Base-by-base conservation (phyloP, 2,797 vertebrate genomes). In the Gymnoscopelus microlampas region DNA sequence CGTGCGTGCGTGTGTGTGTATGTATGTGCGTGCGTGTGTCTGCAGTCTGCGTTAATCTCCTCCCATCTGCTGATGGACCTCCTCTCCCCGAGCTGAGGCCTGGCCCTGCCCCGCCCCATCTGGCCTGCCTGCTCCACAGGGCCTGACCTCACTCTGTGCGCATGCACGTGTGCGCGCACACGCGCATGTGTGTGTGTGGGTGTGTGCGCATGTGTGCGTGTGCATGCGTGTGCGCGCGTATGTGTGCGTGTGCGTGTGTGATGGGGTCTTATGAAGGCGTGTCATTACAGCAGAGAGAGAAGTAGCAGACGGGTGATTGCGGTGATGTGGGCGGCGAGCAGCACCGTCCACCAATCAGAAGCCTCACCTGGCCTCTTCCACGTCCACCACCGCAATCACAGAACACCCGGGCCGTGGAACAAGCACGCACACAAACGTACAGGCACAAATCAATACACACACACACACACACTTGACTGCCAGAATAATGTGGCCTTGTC, bases 241-340 rank as follows among this genome's bases (percentile, higher is more conserved):
- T 44, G 51, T 44, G 44, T 60, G 1, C 4, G 5, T 51, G 44
- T 11, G n/a, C 39, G 55, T 48, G 50, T 55, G 56, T 58, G 56
- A 32, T 61, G 60, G 77, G 74, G 60, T 84, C 73, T 93, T 88
- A 92, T 92, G 90, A 93, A 94, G 92, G 89, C 84, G 91, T 89
- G 85, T 91, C 91, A 94, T 94, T 93, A 94, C 88, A 73, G 88
- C 78, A 76, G 71, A 81, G 79, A 81, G 79, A 91, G 86, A 89
- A 87, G 84, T 84, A 88, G 90, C 81, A 90, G 91, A 86, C 84
- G 81, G 81, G 89, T 93, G 93, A 94, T 94, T 94, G 91, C 89
- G 80, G 86, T 89, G 90, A 94, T 93, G 93, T 90, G 88, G 88
- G 88, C 84, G 80, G 81, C 82, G 88, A 89, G 87, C n/a, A n/a